A percentile compares a stretch with the other conserved stretches of the same genome.
These are phyloP conservation scores for Myanophis thanlyinensis DNA, from an alignment of 2,113 vertebrate species.

Conservation along the genomic window DNA sequence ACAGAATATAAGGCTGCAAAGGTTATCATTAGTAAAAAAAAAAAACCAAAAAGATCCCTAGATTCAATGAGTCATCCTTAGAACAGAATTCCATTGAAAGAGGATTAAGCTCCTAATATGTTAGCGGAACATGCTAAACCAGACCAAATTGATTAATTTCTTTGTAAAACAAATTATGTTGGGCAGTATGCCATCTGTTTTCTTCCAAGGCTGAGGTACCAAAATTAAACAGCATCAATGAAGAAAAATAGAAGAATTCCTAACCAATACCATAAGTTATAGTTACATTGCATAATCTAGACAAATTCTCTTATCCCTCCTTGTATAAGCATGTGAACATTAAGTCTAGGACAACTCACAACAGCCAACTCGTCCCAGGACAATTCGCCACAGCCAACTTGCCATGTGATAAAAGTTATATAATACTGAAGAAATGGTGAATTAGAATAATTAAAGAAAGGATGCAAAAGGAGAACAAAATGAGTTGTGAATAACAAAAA, in stretches of 20 bases:
- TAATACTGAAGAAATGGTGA: background rate
- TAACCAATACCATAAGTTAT: background rate
- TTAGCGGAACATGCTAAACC: background rate
- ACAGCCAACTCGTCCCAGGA: background rate
- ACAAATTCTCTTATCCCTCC: background rate
- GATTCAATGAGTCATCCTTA: background rate
- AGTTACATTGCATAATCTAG: too few relatives aligned
- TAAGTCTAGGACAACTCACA: background rate
- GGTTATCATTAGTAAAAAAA: background rate
- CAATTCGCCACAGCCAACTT: too few relatives aligned
- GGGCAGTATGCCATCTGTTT: background rate
- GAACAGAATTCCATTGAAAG: background rate
- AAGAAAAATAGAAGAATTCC: background rate
- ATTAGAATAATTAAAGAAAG: background rate
- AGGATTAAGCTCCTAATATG: background rate
- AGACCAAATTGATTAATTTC: background rate
- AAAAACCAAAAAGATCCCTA: too few relatives aligned
- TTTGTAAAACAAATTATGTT: background rate
- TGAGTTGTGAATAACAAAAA: background rate
- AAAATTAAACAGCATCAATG: background rate
- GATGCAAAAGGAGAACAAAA: background rate
- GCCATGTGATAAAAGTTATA: background rate
- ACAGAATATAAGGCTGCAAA: background rate
- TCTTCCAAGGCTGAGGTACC: background rate
- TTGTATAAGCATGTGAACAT: background rate